A percentile compares a stretch with the other conserved stretches of the same genome.
Evolutionary conservation across 2,797 vertebrate species (phyloP).

Genomic region (Acanthornis magna): DNA sequence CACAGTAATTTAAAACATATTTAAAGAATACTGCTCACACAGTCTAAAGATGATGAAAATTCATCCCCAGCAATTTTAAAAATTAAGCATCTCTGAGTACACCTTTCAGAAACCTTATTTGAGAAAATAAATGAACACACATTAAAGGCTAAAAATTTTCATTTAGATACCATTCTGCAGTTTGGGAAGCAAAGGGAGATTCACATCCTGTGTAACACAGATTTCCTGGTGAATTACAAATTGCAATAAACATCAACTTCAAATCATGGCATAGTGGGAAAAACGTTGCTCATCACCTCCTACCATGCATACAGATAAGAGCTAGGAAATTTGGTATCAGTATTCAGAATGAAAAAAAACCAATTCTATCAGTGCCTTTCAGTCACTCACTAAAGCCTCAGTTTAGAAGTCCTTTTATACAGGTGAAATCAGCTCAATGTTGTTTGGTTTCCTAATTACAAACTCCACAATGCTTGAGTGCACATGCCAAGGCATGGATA

Average conservation of each 20-base stretch:
- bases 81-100: not conserved
- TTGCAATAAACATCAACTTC: not conserved
- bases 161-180: not conserved
- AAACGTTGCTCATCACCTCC: not conserved
- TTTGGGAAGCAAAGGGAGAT: not conserved
- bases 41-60: not conserved
- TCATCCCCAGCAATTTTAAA: not conserved
- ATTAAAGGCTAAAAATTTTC: not conserved
- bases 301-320: not conserved
- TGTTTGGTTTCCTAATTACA: not conserved
- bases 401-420: not conserved
- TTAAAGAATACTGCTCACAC: not conserved
- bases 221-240: not conserved
- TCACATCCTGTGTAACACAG: fast-evolving
- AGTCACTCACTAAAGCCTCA: not conserved
- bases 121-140: not conserved
- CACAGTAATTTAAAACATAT: not conserved
- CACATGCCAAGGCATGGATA: not conserved
- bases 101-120: not conserved
- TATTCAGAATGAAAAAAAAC: not conserved
- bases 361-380: not conserved
- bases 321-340: not conserved
- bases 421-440: not conserved
- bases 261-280: not conserved
- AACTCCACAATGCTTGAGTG: not conserved